Evolutionary conservation across 2,888 invertebrate genomes (phyloP).

Genomic region (Ptychoptera contaminata): DNA sequence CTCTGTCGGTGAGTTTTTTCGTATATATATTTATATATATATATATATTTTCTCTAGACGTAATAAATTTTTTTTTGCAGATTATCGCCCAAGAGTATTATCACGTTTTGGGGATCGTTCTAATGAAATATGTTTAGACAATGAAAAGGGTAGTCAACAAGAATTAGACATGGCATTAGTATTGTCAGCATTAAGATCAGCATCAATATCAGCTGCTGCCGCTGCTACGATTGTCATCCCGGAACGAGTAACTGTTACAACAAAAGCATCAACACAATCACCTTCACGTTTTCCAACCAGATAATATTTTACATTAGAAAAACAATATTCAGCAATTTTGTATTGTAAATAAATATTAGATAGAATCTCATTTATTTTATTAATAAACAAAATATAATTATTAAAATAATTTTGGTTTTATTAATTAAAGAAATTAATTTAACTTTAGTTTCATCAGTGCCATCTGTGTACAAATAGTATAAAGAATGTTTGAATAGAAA

Average conservation of each 20-base stretch:
- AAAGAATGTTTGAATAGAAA: too few species aligned
- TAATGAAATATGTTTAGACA: constrained; percentile 71
- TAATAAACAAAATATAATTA: too few species aligned
- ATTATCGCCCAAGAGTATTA: constrained; percentile 80
- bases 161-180: constrained; percentile 88
- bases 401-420: too few species aligned
- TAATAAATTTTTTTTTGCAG: constrained; percentile 37
- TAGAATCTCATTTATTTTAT: too few species aligned
- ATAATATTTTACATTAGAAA: too few species aligned
- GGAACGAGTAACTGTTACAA: not conserved
- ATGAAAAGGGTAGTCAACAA: constrained; percentile 68
- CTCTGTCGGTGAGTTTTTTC: constrained; percentile 23
- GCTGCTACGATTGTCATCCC: constrained; percentile 26
- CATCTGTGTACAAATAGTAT: too few species aligned
- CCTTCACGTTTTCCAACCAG: too few species aligned
- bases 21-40: not conserved
- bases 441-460: too few species aligned
- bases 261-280: too few species aligned
- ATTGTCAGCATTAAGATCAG: constrained; percentile 60
- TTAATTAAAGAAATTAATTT: too few species aligned
- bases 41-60: not conserved
- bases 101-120: constrained; percentile 76
- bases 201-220: constrained; percentile 23
- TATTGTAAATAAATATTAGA: too few species aligned
- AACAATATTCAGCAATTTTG: too few species aligned